Evolutionary conservation across 2,888 invertebrate species (phyloP), one percentile per base, ranked within the genome.

Genomic region (Aphodius granarius): DNA sequence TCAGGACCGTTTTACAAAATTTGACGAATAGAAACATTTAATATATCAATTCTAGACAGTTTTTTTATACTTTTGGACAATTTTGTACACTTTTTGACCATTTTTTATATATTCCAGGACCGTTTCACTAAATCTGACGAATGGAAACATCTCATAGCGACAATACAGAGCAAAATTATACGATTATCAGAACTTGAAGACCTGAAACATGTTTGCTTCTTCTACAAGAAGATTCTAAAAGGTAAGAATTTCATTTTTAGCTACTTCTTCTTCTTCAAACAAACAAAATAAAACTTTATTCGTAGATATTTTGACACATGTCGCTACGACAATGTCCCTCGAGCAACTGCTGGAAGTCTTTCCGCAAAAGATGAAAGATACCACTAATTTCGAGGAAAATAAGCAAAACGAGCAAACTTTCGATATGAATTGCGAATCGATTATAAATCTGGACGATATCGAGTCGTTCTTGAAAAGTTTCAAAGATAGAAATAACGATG

Each of bases 301-400:
- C 84, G 72, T 78, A 89, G 89, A 88, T 82, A 83, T 88, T 73
- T 79, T 89, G 70, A 86, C 86, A 0, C 84, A 88, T 80, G 84
- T 88, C 9, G 88, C 89, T 1, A 86, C 86, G n/a, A 85, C 84
- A 20, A 83, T 88, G 82, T 84, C 85, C 4, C 80, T 88, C 62
- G 89, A 89, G 72, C 85, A 86, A 63, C 81, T 89, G 16, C 81
- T 86, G 6, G 84, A 85, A 78, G 86, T 89, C 2, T 86, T 89
- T 74, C 89, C 89, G 0, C 86, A 87, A 73, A 82, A 84, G 5
- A 84, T 84, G 78, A 84, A 84, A 78, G 63, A 79, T 9, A 79
- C 78, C 15, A 66, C 66, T 15, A 18, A 16, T 15, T 19, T 19
- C 62, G 66, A 72, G 18, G 21, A 63, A 13, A 23, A 72, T 15